Evolutionary conservation across 2,888 invertebrate genomes (phyloP).

Genomic region (Dasysyrphus albostriatus): DNA sequence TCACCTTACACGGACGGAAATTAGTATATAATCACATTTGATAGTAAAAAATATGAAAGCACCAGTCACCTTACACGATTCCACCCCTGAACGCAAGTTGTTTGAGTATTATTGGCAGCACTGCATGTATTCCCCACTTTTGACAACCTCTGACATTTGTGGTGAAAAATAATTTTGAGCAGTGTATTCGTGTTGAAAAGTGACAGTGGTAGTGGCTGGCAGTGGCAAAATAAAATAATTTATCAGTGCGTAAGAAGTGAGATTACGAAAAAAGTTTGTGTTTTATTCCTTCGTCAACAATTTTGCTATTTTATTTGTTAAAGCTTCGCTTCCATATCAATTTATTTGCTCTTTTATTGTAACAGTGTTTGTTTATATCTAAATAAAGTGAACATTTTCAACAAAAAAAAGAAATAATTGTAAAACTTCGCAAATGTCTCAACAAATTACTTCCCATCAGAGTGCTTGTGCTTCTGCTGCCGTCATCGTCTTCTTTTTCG

Average conservation of each 20-base stretch:
- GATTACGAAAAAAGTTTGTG: constrained; percentile 53
- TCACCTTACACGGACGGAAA: too few relatives aligned
- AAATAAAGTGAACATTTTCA: constrained; percentile 3
- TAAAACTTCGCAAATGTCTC: constrained; percentile 47
- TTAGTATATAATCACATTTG: too few relatives aligned
- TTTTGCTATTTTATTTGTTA: constrained; percentile 63
- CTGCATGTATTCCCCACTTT: constrained; percentile 32
- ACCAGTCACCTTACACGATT: too few relatives aligned
- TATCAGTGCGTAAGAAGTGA: constrained; percentile 40
- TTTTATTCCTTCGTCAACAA: constrained; percentile 44
- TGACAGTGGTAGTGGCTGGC: constrained; percentile 48
- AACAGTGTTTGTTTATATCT: background rate
- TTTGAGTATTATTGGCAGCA: constrained; percentile 17
- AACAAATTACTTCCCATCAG: constrained; percentile 25
- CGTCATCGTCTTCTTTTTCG: constrained; percentile 33
- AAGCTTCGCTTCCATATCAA: constrained; percentile 43
- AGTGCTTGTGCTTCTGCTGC: constrained; percentile 41
- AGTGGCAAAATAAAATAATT: constrained; percentile 38
- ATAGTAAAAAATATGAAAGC: too few relatives aligned
- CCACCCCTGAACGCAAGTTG: background rate
- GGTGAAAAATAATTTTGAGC: constrained; percentile 29
- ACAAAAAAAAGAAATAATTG: background rate
- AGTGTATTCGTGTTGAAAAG: constrained; percentile 50
- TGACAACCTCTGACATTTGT: constrained; percentile 40
- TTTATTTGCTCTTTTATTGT: constrained; percentile 38